Base-by-base conservation (phyloP, 1,140 invertebrate species). In the Pomphorhynchus laevis region DNA sequence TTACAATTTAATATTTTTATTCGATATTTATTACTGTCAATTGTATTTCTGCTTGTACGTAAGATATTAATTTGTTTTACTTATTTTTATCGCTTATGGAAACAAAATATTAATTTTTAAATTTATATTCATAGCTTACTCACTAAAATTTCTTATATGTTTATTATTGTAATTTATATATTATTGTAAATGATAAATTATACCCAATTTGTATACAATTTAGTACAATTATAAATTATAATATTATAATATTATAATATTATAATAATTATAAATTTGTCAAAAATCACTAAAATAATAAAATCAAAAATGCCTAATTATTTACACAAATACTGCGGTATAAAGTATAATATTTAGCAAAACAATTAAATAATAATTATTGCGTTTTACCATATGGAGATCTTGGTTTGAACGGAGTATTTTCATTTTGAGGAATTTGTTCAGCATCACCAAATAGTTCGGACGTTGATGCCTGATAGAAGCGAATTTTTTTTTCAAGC, bases 361-460 rank as follows among this genome's bases (percentile, higher is more conserved):
- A 23, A 39, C 21, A 20, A 39, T 9, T 20, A 29, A 20, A 27
- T 2, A 17, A 8, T 20, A 39, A 5, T 27, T 39, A 1, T 35
- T 33, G 39, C 21, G 18, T 27, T 49, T 47, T 64, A 91, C 84
- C 89, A 65, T 98, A 98, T 9, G 89, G 89, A n/a, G 84, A 95
- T 50, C 84, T 62, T 5, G 89, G 89, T 62, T 93, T 93, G 57
- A 98, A 98, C 3, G 84, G 84, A 4, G 89, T 98, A 29, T 71
- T 82, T 60, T 98, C 89, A 52, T 66, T 84, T 53, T 98, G 89
- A 3, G 89, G 86, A 35, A 75, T 72, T 62, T 95, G 76, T 34
- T 70, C 68, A 2, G 86, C 82, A 61, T 82, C 82, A n/a, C 86
- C 86, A 55, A 80, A 98, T 34, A 98, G 59, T 59, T 98, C 89